phyloP scores from a whole-genome alignment of 2,113 vertebrate species.

The Dinomys branickii region DNA sequence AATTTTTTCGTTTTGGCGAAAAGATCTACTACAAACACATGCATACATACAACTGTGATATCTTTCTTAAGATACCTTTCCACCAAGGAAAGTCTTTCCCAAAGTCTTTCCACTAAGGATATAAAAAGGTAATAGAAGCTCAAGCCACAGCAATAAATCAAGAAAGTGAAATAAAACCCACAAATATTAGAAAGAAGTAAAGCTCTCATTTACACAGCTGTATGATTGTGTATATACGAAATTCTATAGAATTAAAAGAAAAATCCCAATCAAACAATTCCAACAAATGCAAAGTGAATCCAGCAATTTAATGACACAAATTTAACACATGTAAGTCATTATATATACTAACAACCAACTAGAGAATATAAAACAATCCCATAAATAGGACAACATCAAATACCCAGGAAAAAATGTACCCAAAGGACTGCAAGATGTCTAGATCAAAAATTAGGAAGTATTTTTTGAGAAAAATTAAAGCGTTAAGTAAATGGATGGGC shows the following conservation, averaged over 20 bases:
- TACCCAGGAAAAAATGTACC: not conserved
- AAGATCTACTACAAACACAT: not conserved
- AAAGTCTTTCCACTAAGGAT: not conserved
- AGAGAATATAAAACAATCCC: conserved; percentile 4
- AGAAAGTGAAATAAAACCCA: not conserved
- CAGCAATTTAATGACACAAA: not conserved
- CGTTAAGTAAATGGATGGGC: not conserved
- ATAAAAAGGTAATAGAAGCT: not conserved
- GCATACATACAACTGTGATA: not conserved
- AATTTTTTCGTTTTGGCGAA: not conserved
- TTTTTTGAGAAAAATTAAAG: not conserved
- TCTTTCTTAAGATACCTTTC: not conserved
- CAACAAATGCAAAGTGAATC: not conserved
- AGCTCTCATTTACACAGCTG: not conserved
- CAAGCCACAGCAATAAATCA: not conserved
- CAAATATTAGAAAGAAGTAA: not conserved
- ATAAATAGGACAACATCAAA: not conserved
- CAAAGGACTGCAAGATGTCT: not conserved
- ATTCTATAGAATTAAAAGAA: not conserved
- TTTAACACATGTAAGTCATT: not conserved
- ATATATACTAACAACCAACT: not conserved
- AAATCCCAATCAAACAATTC: not conserved
- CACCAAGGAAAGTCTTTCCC: too few species aligned
- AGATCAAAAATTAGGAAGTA: not conserved
- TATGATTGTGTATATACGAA: not conserved